These are phyloP conservation scores for Copsychus sechellarum DNA, from an alignment of 2,113 vertebrate species.

Conservation along the genomic window DNA sequence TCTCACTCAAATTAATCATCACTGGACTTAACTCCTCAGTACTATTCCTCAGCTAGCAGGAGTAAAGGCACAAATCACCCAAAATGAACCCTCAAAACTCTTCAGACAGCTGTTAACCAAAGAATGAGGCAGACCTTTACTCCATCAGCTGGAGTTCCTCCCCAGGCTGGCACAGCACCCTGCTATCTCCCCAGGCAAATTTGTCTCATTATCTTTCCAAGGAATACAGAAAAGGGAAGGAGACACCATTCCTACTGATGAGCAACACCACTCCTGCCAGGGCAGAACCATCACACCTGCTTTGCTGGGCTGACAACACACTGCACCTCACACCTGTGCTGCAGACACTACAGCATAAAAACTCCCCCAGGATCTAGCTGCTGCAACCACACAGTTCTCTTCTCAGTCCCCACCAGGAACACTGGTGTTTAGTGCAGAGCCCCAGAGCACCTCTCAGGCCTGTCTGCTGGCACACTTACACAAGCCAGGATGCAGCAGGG, in stretches of 20 bases:
- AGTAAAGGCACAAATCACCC: neutral
- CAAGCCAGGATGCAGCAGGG: rapidly evolving
- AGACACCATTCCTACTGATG: neutral
- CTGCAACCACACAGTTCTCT: neutral
- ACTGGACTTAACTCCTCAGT: neutral
- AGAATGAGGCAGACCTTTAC: neutral
- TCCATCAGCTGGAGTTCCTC: neutral
- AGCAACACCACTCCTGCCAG: neutral
- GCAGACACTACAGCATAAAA: neutral
- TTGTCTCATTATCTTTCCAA: neutral
- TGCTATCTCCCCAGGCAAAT: neutral
- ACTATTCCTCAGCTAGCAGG: neutral
- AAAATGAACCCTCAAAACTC: neutral
- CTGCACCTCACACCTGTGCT: neutral
- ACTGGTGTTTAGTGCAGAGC: neutral
- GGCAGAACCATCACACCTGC: neutral
- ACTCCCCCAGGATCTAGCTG: rapidly evolving
- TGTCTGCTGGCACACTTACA: rapidly evolving
- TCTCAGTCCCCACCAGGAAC: neutral
- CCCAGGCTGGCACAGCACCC: neutral
- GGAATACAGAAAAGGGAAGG: neutral
- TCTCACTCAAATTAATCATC: slow-evolving; percentile 9
- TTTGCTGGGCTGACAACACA: neutral
- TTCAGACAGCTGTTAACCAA: neutral
- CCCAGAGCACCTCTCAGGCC: neutral